Base-by-base conservation (phyloP, 1,140 invertebrate genomes). In the Apis mellifera region DNA sequence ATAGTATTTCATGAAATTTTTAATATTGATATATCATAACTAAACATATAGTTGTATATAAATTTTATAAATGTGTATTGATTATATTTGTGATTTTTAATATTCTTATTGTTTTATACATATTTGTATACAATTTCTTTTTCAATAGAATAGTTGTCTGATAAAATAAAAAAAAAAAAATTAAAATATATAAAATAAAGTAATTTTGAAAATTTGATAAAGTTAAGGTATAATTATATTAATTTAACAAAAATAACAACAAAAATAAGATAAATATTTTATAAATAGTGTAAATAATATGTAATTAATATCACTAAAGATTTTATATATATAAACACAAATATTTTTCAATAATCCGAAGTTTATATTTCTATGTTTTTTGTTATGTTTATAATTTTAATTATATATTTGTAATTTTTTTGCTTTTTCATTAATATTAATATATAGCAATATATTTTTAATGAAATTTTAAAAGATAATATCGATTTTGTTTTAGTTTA, bases 271-370 rank as follows among this genome's bases (percentile, higher is more conserved):
- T 50, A 70, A 62, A 54, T 89, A 76, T 89, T 84, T 82, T 88
- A 85, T 88, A 84, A 76, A 66, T 80, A 66, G 48, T 89, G 86
- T 89, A 89, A 86, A 89, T 89, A 89, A 84, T 70, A 70, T 60
- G 68, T 78, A 66, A 84, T 19, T 70, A 26, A 59, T 82, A 88
- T 42, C 64, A 57, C 17, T 66, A 85, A 79, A 75, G 21, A 54
- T 59, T 21, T 26, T 74, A 74, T 50, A 50, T 21, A 21, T 52
- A 60, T 82, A 59, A 59, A 77, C 76, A 65, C n/a, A 86, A 78
- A 73, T 64, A 70, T 74, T 59, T 74, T 59, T 74, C 23, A 83
- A 62, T 62, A 83, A 62, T 64, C 17, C 48, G 42, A 78, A 1
- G 42, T n/a, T 82, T 60, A 17, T 52, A 82, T 85, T 85, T 71